Evolutionary conservation across 1,140 invertebrate genomes (phyloP).

Genomic region (Rhizoglyphus robini): DNA sequence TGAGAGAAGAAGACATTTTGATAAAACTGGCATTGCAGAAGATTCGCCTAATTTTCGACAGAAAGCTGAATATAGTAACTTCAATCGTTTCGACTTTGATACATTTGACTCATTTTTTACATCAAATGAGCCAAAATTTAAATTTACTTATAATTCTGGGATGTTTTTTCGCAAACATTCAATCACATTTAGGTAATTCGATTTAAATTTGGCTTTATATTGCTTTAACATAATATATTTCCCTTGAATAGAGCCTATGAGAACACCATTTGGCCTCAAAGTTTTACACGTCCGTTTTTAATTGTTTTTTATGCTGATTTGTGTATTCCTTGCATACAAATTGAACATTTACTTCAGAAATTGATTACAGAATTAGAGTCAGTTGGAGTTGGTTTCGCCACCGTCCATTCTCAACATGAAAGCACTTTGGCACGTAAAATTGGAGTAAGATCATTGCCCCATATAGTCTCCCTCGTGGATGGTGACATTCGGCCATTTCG

Average conservation of each 20-base stretch:
- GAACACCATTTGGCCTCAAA: slow-evolving; percentile 67
- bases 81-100: slow-evolving; percentile 41
- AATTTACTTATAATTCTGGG: slow-evolving; percentile 62
- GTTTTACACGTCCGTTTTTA: slow-evolving; percentile 58
- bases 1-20: slow-evolving; percentile 66
- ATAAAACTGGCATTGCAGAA: slow-evolving; percentile 71
- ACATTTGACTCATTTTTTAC: slow-evolving; percentile 33
- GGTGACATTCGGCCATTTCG: slow-evolving; percentile 63
- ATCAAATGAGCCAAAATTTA: slow-evolving; percentile 46
- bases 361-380: slow-evolving; percentile 64
- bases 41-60: slow-evolving; percentile 52
- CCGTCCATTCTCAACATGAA: slow-evolving; percentile 70
- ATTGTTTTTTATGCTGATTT: slow-evolving; percentile 82
- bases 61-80: slow-evolving; percentile 42
- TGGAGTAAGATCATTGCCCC: slow-evolving; percentile 61
- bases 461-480: slow-evolving; percentile 63
- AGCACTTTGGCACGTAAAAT: slow-evolving; percentile 54
- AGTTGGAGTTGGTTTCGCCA: slow-evolving; percentile 44
- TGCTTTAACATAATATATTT: slow-evolving; percentile 6
- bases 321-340: slow-evolving; percentile 75
- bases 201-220: background rate
- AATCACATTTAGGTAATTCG: slow-evolving; percentile 61
- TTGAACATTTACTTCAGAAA: slow-evolving; percentile 60
- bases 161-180: slow-evolving; percentile 61
- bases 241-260: slow-evolving; percentile 69